Evolutionary conservation across 2,888 invertebrate genomes (phyloP).

Genomic region (Selenia dentaria): DNA sequence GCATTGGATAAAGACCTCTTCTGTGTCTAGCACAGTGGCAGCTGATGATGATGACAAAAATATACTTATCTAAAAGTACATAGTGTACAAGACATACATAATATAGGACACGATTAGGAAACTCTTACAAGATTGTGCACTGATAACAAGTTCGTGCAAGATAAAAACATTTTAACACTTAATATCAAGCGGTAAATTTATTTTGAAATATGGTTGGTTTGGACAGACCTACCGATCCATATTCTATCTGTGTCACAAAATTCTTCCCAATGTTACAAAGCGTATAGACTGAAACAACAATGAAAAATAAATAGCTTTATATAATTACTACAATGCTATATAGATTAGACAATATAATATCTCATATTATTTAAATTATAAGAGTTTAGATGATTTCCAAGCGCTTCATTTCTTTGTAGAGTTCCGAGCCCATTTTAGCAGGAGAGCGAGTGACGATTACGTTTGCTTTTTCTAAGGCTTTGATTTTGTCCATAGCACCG

Average conservation of each 20-base stretch:
- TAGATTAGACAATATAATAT: conserved; percentile 50
- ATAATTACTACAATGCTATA: conserved; percentile 70
- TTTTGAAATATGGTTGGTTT: conserved; percentile 1
- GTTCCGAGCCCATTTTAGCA: conserved; percentile 96
- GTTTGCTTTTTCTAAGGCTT: conserved; percentile 96
- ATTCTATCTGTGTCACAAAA: conserved; percentile 41
- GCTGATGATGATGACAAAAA: background rate
- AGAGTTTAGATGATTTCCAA: conserved; percentile 84
- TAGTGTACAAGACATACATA: conserved; percentile 1
- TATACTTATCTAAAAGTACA: background rate
- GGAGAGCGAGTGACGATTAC: conserved; percentile 98
- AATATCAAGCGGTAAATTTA: conserved; percentile 23
- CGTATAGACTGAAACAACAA: conserved; percentile 49
- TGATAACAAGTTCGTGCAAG: conserved; percentile 49
- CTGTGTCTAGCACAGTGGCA: no score
- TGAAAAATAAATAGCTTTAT: conserved; percentile 68
- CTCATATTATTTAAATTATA: conserved; percentile 38
- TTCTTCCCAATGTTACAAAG: conserved; percentile 30
- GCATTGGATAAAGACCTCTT: no score
- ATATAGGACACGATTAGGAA: conserved; percentile 11
- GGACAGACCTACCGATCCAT: conserved; percentile 2
- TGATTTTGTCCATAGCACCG: conserved; percentile 98
- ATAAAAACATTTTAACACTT: conserved; percentile 27
- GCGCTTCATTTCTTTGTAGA: conserved; percentile 95
- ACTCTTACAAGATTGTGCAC: conserved; percentile 44